phyloP scores from a whole-genome alignment of 2,888 invertebrate genomes.

The Aricia artaxerxes region DNA sequence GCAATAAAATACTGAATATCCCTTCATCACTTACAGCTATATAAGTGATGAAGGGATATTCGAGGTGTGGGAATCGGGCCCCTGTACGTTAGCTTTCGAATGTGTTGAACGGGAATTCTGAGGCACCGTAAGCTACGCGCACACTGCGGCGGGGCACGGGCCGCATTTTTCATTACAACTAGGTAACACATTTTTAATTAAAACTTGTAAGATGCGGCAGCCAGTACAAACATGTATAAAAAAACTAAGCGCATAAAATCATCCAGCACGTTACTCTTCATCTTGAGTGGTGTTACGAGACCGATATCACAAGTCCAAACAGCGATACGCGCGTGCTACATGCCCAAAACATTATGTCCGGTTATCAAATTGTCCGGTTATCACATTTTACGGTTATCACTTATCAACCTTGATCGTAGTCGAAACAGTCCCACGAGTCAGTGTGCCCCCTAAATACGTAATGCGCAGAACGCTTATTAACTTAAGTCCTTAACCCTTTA shows the following conservation, averaged over 20 bases:
- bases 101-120: no score
- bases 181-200: no score
- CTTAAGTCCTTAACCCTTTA: not conserved
- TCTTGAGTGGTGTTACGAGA: not conserved
- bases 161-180: no score
- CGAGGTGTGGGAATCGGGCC: no score
- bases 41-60: no score
- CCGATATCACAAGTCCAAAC: not conserved
- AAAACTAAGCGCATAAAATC: not conserved
- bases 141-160: no score
- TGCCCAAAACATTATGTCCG: not conserved
- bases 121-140: no score
- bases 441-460: not conserved
- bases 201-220: no score
- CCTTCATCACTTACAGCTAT: no score
- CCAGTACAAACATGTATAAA: no score
- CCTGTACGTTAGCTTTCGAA: no score
- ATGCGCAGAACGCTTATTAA: not conserved
- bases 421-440: not conserved
- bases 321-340: constrained; percentile 8
- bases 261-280: not conserved
- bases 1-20: no score
- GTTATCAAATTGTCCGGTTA: not conserved
- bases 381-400: not conserved
- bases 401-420: not conserved